Evolutionary conservation across 2,888 invertebrate genomes (phyloP), one percentile per base, ranked within the genome.

Genomic region (Hyalella azteca): DNA sequence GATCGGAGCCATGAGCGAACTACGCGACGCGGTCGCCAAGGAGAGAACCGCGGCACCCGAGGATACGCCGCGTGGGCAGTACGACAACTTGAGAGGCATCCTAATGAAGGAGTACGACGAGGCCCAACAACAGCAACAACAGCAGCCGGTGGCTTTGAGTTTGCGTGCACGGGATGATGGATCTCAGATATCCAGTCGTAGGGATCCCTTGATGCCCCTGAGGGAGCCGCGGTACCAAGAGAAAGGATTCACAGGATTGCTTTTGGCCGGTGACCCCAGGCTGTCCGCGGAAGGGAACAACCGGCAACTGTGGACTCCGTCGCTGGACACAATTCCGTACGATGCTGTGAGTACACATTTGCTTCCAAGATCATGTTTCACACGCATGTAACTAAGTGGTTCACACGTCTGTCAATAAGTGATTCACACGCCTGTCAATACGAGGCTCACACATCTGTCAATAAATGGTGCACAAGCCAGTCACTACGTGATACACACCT

Each of bases 141-240:
- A 66, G 41, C 66, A 39, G 19, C 81, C 81, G 36, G 75, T 81
- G 60, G 81, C 81, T 73, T 60, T 81, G 26, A 59, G 78, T 15
- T 78, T 81, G 32, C 54, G 81, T 26, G 41, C 81, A 19, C 19
- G 49, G 15, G 49, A 73, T 7, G 36, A 66, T 15, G 66, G 66
- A 36, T 32, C 66, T 32, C 66, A 36, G 36, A 66, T 66, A 66
- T 66, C 66, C 3, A 36, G 32, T 7, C 66, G 66, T 36, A 66
- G 66, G 36, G 66, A 66, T 66, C 19, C 66, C 1, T 7, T 36
- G 19, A 36, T 66, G 39, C 66, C 66, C 19, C 36, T 66, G 11
- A 32, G 66, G 66, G 32, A 66, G 19, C 39, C n/a, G 19, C 32
- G 66, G 32, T 66, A 66, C 66, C 66, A 32, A 4, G 36, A 19